Evolutionary conservation across 1,140 invertebrate species (phyloP), one percentile per base, ranked within the genome.

Genomic region (Harpegnathos saltator): DNA sequence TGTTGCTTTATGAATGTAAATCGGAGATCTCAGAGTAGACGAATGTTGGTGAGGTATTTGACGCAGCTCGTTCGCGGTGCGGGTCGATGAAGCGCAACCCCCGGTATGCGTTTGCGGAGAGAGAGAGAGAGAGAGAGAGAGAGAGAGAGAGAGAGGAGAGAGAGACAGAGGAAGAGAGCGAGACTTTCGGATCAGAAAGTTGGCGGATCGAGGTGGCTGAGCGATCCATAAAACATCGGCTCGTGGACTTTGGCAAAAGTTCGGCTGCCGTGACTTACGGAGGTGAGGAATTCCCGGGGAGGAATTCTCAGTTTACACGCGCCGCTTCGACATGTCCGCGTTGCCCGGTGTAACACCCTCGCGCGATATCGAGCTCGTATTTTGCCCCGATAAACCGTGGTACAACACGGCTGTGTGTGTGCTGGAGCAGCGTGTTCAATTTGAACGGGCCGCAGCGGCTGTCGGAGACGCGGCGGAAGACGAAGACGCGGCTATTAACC

Each of bases 261-360:
- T 91, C 88, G 1, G 92, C 91, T 0, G 19, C 94, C 0, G 86
- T 94, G 59, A 90, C 84, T n/a, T 93, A 93, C 33, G 93, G 93
- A 0, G n/a, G 91, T 91, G 9, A 90, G 84, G 0, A 89, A 93
- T 84, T 90, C 93, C 5, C 0, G 93, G 93, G n/a, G 38, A 94
- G 94, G 77, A 91, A n/a, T n/a, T n/a, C n/a, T n/a, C n/a, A n/a
- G n/a, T 93, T 3, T 98, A 96, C 90, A 98, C 98, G 0, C 95
- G 98, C 72, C 96, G 98, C 90, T 97, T 97, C 0, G 96, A n/a
- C 96, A 24, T 94, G 26, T 94, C 95, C 3, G 92, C 92, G 1
- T 93, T 96, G 63, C 96, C 97, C 17, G 98, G 98, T 4, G 94
- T 98, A 22, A 95, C 98, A 56, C 97, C 97, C 94, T 97, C 9